Percentiles rank a stretch among this genome's conserved stretches.
These are phyloP conservation scores for Pseudopleuronectes americanus DNA, from an alignment of 2,797 vertebrate species.

Conservation along the genomic window DNA sequence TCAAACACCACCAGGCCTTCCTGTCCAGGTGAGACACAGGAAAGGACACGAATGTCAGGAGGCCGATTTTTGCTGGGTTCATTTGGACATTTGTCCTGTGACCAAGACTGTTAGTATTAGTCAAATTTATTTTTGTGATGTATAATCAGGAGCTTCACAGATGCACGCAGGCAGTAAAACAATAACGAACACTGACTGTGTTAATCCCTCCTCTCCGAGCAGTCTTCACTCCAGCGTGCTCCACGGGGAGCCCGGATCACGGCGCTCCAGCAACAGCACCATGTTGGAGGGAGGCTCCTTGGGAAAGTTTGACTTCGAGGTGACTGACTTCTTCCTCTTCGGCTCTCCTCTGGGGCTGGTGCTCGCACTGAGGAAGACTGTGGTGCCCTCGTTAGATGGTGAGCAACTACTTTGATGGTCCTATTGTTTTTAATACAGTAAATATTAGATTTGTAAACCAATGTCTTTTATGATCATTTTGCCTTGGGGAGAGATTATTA, in stretches of 20 bases:
- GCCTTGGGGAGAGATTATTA: too few relatives aligned
- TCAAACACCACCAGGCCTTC: slow-evolving; percentile 98
- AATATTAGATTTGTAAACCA: too few relatives aligned
- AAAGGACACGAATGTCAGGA: neutral
- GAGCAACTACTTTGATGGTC: slow-evolving; percentile 37
- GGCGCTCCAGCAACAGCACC: slow-evolving; percentile 91
- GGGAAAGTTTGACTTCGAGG: slow-evolving; percentile 94
- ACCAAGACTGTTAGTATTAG: too few relatives aligned
- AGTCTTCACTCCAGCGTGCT: slow-evolving; percentile 94
- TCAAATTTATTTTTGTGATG: too few relatives aligned
- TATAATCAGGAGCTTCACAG: too few relatives aligned
- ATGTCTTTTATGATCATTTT: too few relatives aligned
- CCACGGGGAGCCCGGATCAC: slow-evolving; percentile 86
- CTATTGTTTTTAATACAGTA: too few relatives aligned
- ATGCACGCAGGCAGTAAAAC: too few relatives aligned
- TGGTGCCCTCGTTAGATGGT: slow-evolving; percentile 93
- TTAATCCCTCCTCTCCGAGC: neutral
- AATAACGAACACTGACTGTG: too few relatives aligned
- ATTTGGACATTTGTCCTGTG: neutral
- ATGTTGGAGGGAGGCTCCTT: slow-evolving; percentile 91
- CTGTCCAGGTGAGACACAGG: slow-evolving; percentile 88
- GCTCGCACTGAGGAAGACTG: slow-evolving; percentile 94
- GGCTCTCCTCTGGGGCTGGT: slow-evolving; percentile 96
- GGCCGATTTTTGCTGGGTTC: neutral
- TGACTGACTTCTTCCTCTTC: slow-evolving; percentile 96